Evolutionary conservation across 1,140 invertebrate genomes (phyloP), one percentile per base, ranked within the genome.

Genomic region (fruit fly (Drosophila melanogaster)): DNA sequence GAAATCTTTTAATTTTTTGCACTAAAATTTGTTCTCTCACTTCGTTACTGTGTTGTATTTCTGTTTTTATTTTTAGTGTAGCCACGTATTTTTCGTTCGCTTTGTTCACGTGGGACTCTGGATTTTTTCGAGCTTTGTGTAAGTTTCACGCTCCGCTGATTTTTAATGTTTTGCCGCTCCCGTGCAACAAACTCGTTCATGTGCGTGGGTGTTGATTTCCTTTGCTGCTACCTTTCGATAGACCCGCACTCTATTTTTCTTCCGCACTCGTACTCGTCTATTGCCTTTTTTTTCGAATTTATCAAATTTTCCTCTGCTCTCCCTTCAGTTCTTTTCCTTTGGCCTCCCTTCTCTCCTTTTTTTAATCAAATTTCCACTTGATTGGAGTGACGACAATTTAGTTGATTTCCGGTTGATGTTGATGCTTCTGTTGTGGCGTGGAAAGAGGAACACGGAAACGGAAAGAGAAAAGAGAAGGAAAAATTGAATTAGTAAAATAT

Each of bases 321-420:
- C 40, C 58, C 49, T 41, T 30, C 37, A 19, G 4, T 67, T 64
- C 50, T 67, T 40, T 46, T 22, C 10, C 24, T 30, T 41, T 10
- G 30, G 44, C 24, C 43, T 15, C 6, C 46, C 43, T 37, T 30
- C 17, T 51, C 60, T 57, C 47, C 33, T 43, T 53, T 40, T 76
- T 78, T 87, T 87, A 87, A 87, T 87, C 84, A 87, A 87, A 87
- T 87, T 87, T 87, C 80, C 84, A 89, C 84, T 87, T 87, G 84
- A 86, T 72, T 86, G 84, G 80, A 87, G 79, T 84, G 76, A 79
- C 80, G 84, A 89, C 83, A 87, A 89, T 87, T 87, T 84, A 75
- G 79, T 84, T 77, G 84, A 87, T 89, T 87, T 87, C 72, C 83
- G 58, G 75, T 79, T 81, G 73, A 67, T 65, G 72, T 75, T 75